Base-by-base conservation (phyloP, 2,113 vertebrate genomes). In the Microcebus ravelobensis region DNA sequence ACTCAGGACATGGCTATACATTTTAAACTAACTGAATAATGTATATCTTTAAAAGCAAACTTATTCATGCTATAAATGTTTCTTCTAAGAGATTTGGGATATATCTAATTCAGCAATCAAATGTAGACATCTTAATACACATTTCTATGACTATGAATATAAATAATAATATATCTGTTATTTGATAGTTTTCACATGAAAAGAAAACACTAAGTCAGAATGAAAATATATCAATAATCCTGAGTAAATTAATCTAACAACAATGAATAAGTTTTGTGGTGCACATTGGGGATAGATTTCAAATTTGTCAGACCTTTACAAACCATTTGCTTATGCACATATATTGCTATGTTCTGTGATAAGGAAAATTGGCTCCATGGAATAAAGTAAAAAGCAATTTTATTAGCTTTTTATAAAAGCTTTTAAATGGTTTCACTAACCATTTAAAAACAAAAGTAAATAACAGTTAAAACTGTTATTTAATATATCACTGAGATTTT, bases 11-110 rank as follows among this genome's bases (percentile, higher is more conserved):
- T 55, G 57, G 27, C 2, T 59, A 67, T 77, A n/a, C 3, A 42
- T 67, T 97, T 86, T 88, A 95, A 94, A 95, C 21, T 50, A 57
- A 85, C 12, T 91, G 36, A 95, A 86, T 93, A 82, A 84, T 81
- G 29, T 42, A 39, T 85, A 23, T 76, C 48, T 81, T 93, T 84
- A 52, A 82, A 94, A 95, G 14, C 68, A 85, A 82, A 87, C 14
- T 42, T 74, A 68, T 25, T 80, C 42, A 39, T 94, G 48, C 13
- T 74, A 34, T 20, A 96, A 65, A 71, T 80, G 25, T 52, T 94
- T 91, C 36, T 90, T 74, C 12, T 90, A 70, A 92, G 45, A 92
- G 27, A 12, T 34, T 8, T 87, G 42, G 36, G 13, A 59, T 5
- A 68, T 67, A 83, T 23, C 15, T 81, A 90, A 77, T 36, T 48